Evolutionary conservation across 2,888 invertebrate genomes (phyloP).

Genomic region (Exocentrus adspersus): DNA sequence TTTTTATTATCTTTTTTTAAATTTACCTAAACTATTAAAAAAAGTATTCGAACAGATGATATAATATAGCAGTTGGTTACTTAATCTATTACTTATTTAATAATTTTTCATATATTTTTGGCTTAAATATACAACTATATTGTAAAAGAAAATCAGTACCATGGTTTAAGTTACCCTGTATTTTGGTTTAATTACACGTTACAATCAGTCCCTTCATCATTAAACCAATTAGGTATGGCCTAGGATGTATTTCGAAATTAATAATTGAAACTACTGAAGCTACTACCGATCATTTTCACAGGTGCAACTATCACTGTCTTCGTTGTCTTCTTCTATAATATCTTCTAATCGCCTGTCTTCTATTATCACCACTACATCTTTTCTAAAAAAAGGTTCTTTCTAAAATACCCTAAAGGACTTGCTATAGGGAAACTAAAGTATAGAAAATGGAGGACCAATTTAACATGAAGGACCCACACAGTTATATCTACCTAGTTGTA

Average conservation of each 20-base stretch:
- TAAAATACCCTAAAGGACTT: conserved; percentile 37
- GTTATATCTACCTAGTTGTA: too few species aligned
- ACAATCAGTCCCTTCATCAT: conserved; percentile 12
- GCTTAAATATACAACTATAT: too few species aligned
- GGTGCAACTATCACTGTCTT: conserved; percentile 55
- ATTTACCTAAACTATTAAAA: too few species aligned
- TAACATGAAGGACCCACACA: conserved; percentile 11
- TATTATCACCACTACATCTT: conserved; percentile 58
- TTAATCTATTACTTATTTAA: too few species aligned
- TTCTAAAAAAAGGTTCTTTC: conserved; percentile 57
- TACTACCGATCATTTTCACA: conserved; percentile 33
- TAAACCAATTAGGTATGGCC: neutral
- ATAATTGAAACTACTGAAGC: conserved; percentile 23
- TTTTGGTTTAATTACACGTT: conserved; percentile 9
- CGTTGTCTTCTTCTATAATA: conserved; percentile 60
- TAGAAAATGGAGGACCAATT: neutral
- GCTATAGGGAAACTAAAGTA: neutral
- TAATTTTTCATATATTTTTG: too few species aligned
- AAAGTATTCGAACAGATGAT: too few species aligned
- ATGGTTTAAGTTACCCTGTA: conserved; percentile 5
- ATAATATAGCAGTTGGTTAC: too few species aligned
- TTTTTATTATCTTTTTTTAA: too few species aligned
- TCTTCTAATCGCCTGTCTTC: conserved; percentile 59
- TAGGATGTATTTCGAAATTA: conserved; percentile 12
- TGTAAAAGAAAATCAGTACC: neutral